phyloP scores from a whole-genome alignment of 1,140 invertebrate species.

The Aethina tumida region DNA sequence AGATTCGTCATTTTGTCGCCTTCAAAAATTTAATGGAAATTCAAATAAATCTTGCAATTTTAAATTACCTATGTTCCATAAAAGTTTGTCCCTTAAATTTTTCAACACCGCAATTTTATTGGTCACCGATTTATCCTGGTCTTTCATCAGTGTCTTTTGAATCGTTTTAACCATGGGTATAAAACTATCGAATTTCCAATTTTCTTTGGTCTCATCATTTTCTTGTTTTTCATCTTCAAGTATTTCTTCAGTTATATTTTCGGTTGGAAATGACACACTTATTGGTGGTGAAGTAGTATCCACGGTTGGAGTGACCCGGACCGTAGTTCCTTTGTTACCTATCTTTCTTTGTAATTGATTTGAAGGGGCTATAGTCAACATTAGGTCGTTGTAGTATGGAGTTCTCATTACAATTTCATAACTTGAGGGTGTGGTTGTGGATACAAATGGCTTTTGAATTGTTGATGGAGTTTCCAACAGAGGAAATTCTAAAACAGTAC shows the following conservation, averaged over 20 bases:
- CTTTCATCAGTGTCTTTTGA: constrained; percentile 42
- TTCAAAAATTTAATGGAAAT: constrained; percentile 16
- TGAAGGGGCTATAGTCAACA: constrained; percentile 2
- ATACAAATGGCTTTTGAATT: neutral
- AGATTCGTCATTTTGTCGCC: constrained; percentile 26
- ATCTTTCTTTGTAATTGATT: neutral
- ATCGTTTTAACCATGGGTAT: constrained; percentile 39
- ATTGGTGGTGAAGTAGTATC: neutral
- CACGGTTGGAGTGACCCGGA: neutral
- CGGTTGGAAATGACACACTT: neutral
- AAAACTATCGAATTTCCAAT: constrained; percentile 18
- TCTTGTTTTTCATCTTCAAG: constrained; percentile 3
- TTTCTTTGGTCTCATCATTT: constrained; percentile 7
- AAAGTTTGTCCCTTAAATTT: constrained; percentile 42
- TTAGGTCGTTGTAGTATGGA: neutral
- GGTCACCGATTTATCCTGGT: constrained; percentile 40
- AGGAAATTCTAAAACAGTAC: constrained; percentile 7
- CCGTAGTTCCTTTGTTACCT: neutral
- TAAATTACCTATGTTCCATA: constrained; percentile 45
- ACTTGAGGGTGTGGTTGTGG: constrained; percentile 9
- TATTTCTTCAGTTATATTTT: neutral
- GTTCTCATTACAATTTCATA: constrained; percentile 8
- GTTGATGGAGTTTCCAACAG: constrained; percentile 12
- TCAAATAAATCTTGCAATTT: neutral
- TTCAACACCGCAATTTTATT: constrained; percentile 47